Evolutionary conservation across 1,140 invertebrate species (phyloP).

Genomic region (Oreohelix idahoensis): DNA sequence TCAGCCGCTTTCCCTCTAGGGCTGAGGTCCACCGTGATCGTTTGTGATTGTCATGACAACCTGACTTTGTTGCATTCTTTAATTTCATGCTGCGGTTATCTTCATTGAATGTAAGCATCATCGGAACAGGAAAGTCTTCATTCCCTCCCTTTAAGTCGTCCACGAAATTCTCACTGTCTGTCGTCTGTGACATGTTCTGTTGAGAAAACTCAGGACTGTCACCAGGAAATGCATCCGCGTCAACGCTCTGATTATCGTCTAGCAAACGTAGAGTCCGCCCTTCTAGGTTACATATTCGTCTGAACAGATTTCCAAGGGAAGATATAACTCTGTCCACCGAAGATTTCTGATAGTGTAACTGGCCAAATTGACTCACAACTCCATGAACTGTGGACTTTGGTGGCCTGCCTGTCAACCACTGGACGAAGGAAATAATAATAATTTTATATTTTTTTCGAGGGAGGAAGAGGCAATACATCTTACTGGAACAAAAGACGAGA

Average conservation of each 20-base stretch:
- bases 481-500: too few relatives aligned
- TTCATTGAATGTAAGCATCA: not conserved
- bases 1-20: not conserved
- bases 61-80: not conserved
- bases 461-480: too few relatives aligned
- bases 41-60: not conserved
- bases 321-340: not conserved
- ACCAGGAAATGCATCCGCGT: not conserved
- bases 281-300: not conserved
- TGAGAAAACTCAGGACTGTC: not conserved
- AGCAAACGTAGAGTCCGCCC: not conserved
- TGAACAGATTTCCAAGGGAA: not conserved
- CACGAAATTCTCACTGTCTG: not conserved
- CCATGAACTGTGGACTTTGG: conserved; percentile 1
- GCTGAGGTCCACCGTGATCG: not conserved
- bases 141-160: not conserved
- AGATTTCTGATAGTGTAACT: not conserved
- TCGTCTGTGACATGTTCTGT: not conserved
- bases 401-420: not conserved
- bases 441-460: too few relatives aligned
- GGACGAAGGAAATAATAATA: too few relatives aligned
- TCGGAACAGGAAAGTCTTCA: not conserved
- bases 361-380: not conserved
- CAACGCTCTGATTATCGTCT: not conserved
- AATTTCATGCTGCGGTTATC: not conserved